Evolutionary conservation across 1,140 invertebrate species (phyloP), one percentile per base, ranked within the genome.

Genomic region (Brachionus calyciflorus): DNA sequence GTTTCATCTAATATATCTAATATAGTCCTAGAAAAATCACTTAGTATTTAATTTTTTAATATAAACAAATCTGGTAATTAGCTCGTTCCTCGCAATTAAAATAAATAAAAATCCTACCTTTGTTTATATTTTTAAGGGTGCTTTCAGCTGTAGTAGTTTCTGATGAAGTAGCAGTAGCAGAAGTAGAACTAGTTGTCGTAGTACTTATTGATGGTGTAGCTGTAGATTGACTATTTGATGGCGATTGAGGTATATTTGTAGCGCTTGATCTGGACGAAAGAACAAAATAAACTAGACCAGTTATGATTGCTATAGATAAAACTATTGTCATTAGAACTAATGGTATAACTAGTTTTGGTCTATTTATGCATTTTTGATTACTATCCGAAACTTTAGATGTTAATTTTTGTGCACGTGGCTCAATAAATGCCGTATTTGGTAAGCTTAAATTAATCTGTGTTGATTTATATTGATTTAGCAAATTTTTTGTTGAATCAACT

Each of bases 291-390:
- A 65, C 60, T 17, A 65, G 21, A 19, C 60, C 60, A 14, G 60
- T 30, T 44, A 65, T 44, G 10, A 44, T 21, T 21, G 37, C 60
- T 21, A 65, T 24, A 9, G 60, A 65, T 12, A 65, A 44, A 21
- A 65, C 1, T 44, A 65, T 44, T 0, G 14, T 7, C 40, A 65
- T 24, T 17, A 65, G 26, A 5, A 65, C 19, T 65, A 65, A 65
- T 24, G 60, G 60, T 41, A 65, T 65, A 44, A 65, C 21, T 19
- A 44, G 19, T 44, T 65, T 65, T 9, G 60, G 60, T 24, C 40
- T 65, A 41, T 65, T 65, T 19, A 65, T 65, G n/a, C 37, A 65
- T 46, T 65, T 65, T 65, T 44, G 41, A 21, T 65, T 65, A 21
- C 37, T 65, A 12, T 65, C 60, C 24, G 33, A n/a, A 10, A 65